phyloP scores from a whole-genome alignment of 2,113 vertebrate genomes.

The zebrafish (Danio rerio) region DNA sequence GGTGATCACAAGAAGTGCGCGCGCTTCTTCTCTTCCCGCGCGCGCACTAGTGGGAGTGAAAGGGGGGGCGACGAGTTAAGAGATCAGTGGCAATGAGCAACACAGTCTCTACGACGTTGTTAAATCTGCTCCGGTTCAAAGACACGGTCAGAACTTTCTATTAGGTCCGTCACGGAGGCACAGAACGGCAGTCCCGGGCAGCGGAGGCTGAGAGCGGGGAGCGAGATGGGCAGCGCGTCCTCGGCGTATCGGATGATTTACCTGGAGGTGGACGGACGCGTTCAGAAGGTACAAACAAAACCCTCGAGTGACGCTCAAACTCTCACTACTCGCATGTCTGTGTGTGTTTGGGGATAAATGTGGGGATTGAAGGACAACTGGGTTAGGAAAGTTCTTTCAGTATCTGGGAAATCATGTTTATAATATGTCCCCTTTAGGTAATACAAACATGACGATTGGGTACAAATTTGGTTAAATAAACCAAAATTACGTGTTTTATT shows the following conservation, averaged over 20 bases:
- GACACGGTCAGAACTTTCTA: background rate
- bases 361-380: no score
- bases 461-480: no score
- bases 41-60: slow-evolving; percentile 24
- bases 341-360: no score
- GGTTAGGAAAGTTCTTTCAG: no score
- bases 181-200: background rate
- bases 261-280: slow-evolving; percentile 75
- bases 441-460: no score
- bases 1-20: slow-evolving; percentile 24
- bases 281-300: slow-evolving; percentile 71
- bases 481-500: no score
- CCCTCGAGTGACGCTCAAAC: no score
- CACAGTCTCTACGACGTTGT: background rate
- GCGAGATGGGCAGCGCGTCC: slow-evolving; percentile 75
- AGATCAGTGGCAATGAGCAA: slow-evolving; percentile 19
- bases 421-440: no score
- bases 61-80: slow-evolving; percentile 18
- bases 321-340: no score
- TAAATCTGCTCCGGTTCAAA: background rate
- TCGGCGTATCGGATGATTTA: slow-evolving; percentile 75
- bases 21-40: slow-evolving; percentile 22
- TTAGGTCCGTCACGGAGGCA: slow-evolving; percentile 8
- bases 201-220: background rate
- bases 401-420: no score